Conservation (phyloP, 2,113 vertebrate genomes). For the Pseudonaja textilis region DNA sequence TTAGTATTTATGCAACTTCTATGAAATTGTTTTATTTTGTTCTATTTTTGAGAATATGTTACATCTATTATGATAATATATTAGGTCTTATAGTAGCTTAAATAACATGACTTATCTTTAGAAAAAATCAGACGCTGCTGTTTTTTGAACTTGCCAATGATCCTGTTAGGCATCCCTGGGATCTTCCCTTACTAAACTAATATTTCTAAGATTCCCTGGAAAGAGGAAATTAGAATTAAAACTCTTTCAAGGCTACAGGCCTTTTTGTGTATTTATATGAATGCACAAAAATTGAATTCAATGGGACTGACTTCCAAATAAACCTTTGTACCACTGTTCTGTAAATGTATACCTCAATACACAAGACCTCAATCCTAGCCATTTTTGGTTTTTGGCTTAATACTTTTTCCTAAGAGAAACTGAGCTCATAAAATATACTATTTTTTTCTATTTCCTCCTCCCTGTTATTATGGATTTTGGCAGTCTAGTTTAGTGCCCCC, state of each 20-base stretch:
- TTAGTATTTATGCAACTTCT: not conserved
- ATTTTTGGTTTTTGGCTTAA: not conserved
- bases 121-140: not conserved
- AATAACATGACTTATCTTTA: not conserved
- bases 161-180: not conserved
- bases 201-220: not conserved
- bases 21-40: not conserved
- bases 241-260: not conserved
- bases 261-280: not conserved
- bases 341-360: not conserved
- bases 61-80: not conserved
- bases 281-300: not conserved
- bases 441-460: no score
- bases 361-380: not conserved
- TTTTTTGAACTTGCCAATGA: not conserved
- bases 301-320: not conserved
- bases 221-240: not conserved
- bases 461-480: not conserved
- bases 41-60: not conserved
- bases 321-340: not conserved
- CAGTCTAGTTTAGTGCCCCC: not conserved
- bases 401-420: not conserved
- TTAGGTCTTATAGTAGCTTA: not conserved
- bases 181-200: not conserved
- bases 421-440: no score